These are phyloP conservation scores for Agelastica alni DNA, from an alignment of 2,888 invertebrate species.

Conservation along the genomic window DNA sequence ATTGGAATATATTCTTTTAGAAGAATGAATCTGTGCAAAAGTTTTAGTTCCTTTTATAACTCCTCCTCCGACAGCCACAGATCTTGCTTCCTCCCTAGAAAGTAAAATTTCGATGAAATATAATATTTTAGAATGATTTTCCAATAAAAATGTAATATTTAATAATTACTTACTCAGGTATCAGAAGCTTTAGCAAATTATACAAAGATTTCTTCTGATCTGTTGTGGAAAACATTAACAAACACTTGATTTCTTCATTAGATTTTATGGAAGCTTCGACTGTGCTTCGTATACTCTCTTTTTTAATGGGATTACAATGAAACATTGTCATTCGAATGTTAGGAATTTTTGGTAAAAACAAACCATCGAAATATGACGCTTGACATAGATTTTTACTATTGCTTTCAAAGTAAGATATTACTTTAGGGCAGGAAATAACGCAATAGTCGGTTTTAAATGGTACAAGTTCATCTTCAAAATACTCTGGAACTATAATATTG, in stretches of 20 bases:
- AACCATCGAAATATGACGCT: constrained; percentile 37
- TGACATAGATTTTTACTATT: constrained; percentile 22
- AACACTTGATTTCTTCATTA: constrained; percentile 42
- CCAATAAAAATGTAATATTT: too few species aligned
- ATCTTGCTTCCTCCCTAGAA: constrained; percentile 37
- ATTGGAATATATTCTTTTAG: constrained; percentile 31
- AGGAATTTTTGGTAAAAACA: constrained; percentile 47
- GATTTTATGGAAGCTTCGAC: constrained; percentile 33
- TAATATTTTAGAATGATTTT: too few species aligned
- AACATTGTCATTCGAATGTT: constrained; percentile 44
- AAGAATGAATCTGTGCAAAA: constrained; percentile 33
- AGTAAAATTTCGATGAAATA: too few species aligned
- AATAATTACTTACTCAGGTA: constrained; percentile 39
- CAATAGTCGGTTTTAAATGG: constrained; percentile 42
- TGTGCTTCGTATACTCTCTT: constrained; percentile 29
- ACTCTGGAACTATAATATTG: constrained; percentile 47
- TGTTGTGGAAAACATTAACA: constrained; percentile 42
- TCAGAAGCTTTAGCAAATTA: constrained; percentile 35
- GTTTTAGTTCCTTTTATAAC: constrained; percentile 42
- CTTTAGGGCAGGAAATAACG: constrained; percentile 44
- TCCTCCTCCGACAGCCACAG: constrained; percentile 48
- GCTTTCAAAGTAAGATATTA: constrained; percentile 41
- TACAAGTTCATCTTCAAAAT: constrained; percentile 45
- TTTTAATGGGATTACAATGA: constrained; percentile 39
- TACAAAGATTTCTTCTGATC: constrained; percentile 35